Evolutionary conservation across 2,113 vertebrate species (phyloP).

Genomic region (Sciurus niger): DNA sequence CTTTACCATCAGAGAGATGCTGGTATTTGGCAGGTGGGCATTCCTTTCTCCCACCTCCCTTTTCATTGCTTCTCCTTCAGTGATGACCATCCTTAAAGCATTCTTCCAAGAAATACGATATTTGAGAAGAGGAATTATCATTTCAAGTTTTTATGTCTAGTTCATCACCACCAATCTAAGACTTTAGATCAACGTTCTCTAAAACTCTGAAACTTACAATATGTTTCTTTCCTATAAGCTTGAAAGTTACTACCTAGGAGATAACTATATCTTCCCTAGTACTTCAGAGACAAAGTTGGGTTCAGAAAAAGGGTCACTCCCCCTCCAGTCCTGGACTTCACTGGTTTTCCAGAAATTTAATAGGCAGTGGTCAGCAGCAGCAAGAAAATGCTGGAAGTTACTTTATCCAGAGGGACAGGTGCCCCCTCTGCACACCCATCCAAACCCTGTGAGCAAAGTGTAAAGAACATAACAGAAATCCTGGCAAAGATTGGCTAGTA

Average conservation of each 20-base stretch:
- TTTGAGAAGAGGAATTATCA: neutral
- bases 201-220: slow-evolving; percentile 31
- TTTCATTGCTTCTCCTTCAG: neutral
- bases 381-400: neutral
- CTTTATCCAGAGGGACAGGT: neutral
- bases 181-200: slow-evolving; percentile 46
- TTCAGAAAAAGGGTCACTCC: neutral
- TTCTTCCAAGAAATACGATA: slow-evolving; percentile 38
- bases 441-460: neutral
- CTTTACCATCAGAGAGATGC: neutral
- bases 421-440: neutral
- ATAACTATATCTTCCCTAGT: neutral
- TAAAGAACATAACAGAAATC: neutral
- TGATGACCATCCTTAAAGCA: neutral
- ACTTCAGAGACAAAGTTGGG: neutral
- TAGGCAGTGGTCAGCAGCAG: neutral
- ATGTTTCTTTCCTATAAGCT: neutral
- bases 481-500: neutral
- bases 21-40: neutral
- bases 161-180: neutral
- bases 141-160: slow-evolving; percentile 19
- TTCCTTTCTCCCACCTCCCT: neutral
- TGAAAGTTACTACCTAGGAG: neutral
- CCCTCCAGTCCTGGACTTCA: neutral
- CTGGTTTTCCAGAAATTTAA: slow-evolving; percentile 25